Conservation (phyloP, 2,888 invertebrate genomes). For the Parnassius mnemosyne region DNA sequence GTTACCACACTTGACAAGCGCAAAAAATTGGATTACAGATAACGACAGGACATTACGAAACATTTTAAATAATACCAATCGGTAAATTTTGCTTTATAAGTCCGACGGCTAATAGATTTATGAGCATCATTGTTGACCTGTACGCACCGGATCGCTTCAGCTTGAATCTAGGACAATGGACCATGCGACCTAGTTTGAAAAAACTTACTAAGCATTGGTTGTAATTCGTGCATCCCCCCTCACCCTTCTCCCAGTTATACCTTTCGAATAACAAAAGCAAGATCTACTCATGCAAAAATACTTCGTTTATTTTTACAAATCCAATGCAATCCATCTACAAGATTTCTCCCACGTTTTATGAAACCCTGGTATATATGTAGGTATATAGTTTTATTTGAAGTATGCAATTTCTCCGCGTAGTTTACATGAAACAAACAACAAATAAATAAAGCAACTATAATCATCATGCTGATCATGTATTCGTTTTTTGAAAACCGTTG, state of each 20-base stretch:
- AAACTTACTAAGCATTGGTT: not conserved
- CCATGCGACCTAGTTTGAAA: constrained; percentile 18
- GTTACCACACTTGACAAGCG: too few relatives aligned
- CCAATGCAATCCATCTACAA: constrained; percentile 5
- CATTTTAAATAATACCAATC: constrained; percentile 45
- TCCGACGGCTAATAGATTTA: constrained; percentile 25
- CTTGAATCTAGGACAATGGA: constrained; percentile 17
- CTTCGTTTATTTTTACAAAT: not conserved
- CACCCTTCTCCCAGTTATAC: constrained; percentile 12
- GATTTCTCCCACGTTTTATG: not conserved
- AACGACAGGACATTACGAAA: not conserved
- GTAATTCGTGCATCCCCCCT: not conserved
- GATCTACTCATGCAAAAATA: constrained; percentile 1
- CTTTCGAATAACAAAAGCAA: constrained; percentile 5
- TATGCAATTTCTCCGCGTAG: too few relatives aligned
- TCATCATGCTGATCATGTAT: too few relatives aligned
- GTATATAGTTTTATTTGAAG: too few relatives aligned
- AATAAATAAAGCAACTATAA: too few relatives aligned
- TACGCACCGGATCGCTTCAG: constrained; percentile 25
- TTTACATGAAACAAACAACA: too few relatives aligned
- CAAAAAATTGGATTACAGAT: too few relatives aligned
- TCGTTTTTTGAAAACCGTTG: too few relatives aligned
- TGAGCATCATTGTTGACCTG: constrained; percentile 28
- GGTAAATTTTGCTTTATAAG: constrained; percentile 47
- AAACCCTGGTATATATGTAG: not conserved